phyloP scores from a whole-genome alignment of 2,888 invertebrate species.

The Orchesellides sinensis region DNA sequence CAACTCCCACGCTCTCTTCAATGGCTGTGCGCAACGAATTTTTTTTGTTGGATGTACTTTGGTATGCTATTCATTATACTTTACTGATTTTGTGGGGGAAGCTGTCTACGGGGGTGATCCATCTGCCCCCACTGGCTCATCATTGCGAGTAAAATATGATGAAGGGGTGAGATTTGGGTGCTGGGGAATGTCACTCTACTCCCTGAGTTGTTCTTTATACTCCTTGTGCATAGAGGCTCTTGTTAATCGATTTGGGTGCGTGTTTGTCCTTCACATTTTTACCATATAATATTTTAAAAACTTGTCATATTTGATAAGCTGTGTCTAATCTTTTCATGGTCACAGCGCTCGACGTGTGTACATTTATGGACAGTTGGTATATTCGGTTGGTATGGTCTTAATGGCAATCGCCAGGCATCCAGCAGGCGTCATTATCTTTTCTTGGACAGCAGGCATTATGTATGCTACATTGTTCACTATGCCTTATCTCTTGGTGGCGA shows the following conservation, averaged over 20 bases:
- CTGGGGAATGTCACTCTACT: constrained; percentile 94
- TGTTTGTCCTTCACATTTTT: background rate
- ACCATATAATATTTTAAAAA: background rate
- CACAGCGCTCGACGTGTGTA: constrained; percentile 91
- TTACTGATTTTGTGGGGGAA: constrained; percentile 97
- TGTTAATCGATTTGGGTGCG: constrained; percentile 82
- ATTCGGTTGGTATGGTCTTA: constrained; percentile 91
- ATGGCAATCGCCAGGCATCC: constrained; percentile 88
- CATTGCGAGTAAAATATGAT: constrained; percentile 82
- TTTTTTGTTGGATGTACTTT: constrained; percentile 99
- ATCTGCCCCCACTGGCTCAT: constrained; percentile 76
- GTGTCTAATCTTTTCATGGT: background rate
- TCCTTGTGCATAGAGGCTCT: constrained; percentile 90
- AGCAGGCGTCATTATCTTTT: constrained; percentile 89
- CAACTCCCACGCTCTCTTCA: constrained; percentile 92
- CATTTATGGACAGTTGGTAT: constrained; percentile 91
- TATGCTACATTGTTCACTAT: constrained; percentile 98
- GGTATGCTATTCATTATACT: constrained; percentile 96
- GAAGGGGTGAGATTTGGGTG: constrained; percentile 96
- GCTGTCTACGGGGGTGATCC: constrained; percentile 91
- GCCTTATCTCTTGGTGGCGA: constrained; percentile 95
- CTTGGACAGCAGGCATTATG: constrained; percentile 97
- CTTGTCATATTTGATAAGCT: background rate
- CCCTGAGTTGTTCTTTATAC: constrained; percentile 95
- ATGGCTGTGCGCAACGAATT: constrained; percentile 92